phyloP scores from a whole-genome alignment of 2,888 invertebrate species.

The Muschampia plurimacula region DNA sequence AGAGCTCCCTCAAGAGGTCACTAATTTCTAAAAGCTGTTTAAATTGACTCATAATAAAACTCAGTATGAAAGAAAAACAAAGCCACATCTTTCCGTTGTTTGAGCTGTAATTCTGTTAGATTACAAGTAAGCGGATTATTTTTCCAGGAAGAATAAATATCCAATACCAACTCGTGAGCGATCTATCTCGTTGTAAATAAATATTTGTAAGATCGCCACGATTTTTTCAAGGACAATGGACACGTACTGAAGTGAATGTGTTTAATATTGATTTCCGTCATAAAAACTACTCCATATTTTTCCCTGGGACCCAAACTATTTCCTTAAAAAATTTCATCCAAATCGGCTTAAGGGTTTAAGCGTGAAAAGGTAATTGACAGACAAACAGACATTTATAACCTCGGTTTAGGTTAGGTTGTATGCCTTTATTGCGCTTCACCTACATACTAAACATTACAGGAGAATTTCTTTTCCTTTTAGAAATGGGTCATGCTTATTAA shows the following conservation, averaged over 20 bases:
- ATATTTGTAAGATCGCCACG: not conserved
- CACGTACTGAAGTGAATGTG: not conserved
- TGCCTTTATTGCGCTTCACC: too few relatives aligned
- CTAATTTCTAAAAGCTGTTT: not conserved
- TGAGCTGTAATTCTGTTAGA: constrained; percentile 23
- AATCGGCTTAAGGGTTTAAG: too few relatives aligned
- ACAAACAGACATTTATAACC: too few relatives aligned
- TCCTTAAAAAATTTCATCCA: too few relatives aligned
- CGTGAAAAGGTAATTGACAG: too few relatives aligned
- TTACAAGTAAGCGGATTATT: constrained; percentile 24
- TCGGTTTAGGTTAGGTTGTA: too few relatives aligned
- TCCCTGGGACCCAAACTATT: too few relatives aligned
- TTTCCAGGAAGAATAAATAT: constrained; percentile 17
- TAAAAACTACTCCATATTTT: too few relatives aligned
- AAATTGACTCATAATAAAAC: not conserved
- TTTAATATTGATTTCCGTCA: not conserved
- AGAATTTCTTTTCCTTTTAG: too few relatives aligned
- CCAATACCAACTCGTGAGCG: constrained; percentile 10
- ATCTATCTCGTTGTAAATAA: constrained; percentile 4
- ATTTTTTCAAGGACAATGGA: not conserved
- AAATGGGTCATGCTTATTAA: too few relatives aligned
- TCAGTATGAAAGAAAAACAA: constrained; percentile 17
- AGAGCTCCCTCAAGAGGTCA: not conserved
- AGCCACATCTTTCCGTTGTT: constrained; percentile 16
- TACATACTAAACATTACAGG: too few relatives aligned